phyloP scores from a whole-genome alignment of 2,888 invertebrate genomes.

The Lingula anatina region DNA sequence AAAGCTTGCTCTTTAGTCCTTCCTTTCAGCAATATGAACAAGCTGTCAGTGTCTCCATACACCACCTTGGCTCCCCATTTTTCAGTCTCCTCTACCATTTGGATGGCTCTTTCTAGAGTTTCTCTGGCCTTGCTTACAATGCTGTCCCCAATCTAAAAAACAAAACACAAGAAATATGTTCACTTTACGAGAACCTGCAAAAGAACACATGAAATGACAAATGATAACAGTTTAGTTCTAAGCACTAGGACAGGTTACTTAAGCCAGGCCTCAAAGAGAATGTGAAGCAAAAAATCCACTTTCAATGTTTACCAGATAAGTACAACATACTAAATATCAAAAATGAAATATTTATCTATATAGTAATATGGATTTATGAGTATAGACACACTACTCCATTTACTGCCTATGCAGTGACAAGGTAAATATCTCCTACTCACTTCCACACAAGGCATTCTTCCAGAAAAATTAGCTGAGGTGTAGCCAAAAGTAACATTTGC shows the following conservation, averaged over 20 bases:
- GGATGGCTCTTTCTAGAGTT: conserved; percentile 89
- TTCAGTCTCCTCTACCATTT: conserved; percentile 65
- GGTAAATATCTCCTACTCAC: no score
- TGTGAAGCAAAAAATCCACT: no score
- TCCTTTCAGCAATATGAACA: conserved; percentile 83
- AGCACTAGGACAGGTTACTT: background rate
- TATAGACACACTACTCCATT: no score
- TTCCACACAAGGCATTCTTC: conserved; percentile 97
- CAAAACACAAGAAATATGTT: no score
- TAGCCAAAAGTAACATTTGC: conserved; percentile 99
- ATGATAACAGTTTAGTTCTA: background rate
- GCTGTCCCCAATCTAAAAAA: conserved; percentile 67
- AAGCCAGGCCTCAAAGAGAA: no score
- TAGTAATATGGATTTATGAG: no score
- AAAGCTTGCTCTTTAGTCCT: conserved; percentile 70
- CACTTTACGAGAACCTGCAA: no score
- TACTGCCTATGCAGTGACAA: no score
- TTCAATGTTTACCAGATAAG: no score
- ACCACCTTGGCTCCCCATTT: conserved; percentile 89
- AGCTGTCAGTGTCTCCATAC: conserved; percentile 92
- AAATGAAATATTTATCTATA: no score
- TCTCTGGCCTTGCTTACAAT: conserved; percentile 94
- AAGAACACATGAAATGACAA: background rate
- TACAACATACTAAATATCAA: no score
- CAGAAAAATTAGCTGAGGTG: conserved; percentile 94